A percentile compares a stretch with the other conserved stretches of the same genome.
phyloP scores from a whole-genome alignment of 2,797 vertebrate species.

The Gorsachius magnificus region DNA sequence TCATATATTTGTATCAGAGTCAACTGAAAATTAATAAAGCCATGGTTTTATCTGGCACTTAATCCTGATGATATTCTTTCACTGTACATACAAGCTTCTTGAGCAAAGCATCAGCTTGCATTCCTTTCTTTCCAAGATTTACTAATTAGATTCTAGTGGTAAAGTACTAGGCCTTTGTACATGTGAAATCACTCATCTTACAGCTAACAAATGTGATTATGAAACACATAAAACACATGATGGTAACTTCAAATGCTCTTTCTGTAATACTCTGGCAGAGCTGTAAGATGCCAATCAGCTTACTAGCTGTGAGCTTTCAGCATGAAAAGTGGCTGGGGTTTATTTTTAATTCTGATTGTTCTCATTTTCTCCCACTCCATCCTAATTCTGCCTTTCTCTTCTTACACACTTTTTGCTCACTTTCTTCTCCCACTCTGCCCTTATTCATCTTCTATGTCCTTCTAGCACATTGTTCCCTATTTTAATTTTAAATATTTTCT shows the following conservation, averaged over 20 bases:
- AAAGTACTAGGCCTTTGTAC: background rate
- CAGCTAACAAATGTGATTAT: slow-evolving; percentile 27
- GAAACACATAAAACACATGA: background rate
- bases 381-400: slow-evolving; percentile 2
- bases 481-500: background rate
- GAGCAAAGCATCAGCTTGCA: background rate
- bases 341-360: slow-evolving; percentile 43
- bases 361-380: background rate
- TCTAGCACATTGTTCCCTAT: background rate
- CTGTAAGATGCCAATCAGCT: slow-evolving; percentile 4
- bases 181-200: background rate
- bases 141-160: slow-evolving; percentile 7
- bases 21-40: slow-evolving; percentile 51
- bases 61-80: background rate
- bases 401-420: background rate
- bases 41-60: background rate
- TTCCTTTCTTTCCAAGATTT: slow-evolving; percentile 17
- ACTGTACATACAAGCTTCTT: background rate
- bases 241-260: slow-evolving; percentile 1
- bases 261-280: background rate
- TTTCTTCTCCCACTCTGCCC: background rate
- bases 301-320: background rate
- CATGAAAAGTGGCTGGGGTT: background rate
- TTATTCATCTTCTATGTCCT: background rate
- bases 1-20: slow-evolving; percentile 12